Conservation (phyloP, 92 coral and sea anemone species). For the Heteractis magnifica region DNA sequence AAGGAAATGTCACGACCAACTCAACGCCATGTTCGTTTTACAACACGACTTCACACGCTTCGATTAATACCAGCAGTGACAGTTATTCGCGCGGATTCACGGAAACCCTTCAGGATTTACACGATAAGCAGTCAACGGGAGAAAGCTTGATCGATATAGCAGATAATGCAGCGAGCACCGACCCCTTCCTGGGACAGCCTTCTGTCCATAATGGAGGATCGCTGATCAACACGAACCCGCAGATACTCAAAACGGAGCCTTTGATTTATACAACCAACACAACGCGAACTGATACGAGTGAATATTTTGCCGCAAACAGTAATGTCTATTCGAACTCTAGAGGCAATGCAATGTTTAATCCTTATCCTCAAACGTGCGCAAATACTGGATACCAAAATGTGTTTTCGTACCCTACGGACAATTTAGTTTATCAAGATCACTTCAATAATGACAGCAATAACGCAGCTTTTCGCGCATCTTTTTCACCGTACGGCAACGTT, state of each 20-base stretch:
- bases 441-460: constrained; percentile 65
- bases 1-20: constrained; percentile 76
- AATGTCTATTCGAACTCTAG: constrained; percentile 60
- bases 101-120: constrained; percentile 96
- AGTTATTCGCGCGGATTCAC: constrained; percentile 89
- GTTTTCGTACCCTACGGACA: constrained; percentile 76
- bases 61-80: constrained; percentile 61
- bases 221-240: constrained; percentile 56
- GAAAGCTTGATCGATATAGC: constrained; percentile 81
- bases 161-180: constrained; percentile 65
- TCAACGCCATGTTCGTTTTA: constrained; percentile 77
- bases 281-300: constrained; percentile 66
- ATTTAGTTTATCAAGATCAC: constrained; percentile 69
- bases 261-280: constrained; percentile 50
- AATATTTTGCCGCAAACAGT: constrained; percentile 62
- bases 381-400: constrained; percentile 60
- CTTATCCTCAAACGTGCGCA: constrained; percentile 52
- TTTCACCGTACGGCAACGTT: constrained; percentile 75
- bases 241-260: constrained; percentile 69
- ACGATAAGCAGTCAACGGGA: constrained; percentile 78
- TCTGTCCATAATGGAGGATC: constrained; percentile 51
- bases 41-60: constrained; percentile 63
- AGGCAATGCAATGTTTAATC: constrained; percentile 69
- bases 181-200: constrained; percentile 85
- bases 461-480: constrained; percentile 65